Evolutionary conservation across 2,797 vertebrate genomes (phyloP).

Genomic region (Dallia pectoralis): DNA sequence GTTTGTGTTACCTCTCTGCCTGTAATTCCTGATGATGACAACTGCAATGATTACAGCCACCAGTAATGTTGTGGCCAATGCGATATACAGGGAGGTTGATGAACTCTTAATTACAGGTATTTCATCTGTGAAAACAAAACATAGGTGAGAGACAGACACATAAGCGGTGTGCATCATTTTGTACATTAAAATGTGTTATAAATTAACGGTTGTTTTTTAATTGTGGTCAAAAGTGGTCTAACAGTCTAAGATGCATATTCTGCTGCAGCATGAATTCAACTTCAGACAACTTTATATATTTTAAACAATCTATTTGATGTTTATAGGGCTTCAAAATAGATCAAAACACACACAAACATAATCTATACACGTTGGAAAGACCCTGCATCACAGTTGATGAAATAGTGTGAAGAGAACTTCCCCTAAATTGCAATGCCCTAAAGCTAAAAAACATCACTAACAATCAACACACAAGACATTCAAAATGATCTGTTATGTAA

Average conservation of each 20-base stretch:
- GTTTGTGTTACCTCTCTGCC: slow-evolving; percentile 52
- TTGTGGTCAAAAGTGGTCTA: no score
- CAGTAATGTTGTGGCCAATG: slow-evolving; percentile 6
- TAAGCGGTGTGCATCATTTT: not conserved
- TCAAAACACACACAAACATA: no score
- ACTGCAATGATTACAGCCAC: slow-evolving; percentile 10
- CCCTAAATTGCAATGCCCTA: not conserved
- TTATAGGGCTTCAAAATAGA: no score
- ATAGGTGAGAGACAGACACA: not conserved
- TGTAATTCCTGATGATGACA: slow-evolving; percentile 25
- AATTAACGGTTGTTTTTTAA: not conserved
- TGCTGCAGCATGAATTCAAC: no score
- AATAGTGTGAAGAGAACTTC: not conserved
- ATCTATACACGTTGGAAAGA: not conserved
- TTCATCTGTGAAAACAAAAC: slow-evolving; percentile 56
- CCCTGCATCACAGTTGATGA: not conserved
- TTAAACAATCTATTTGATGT: no score
- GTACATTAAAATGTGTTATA: not conserved
- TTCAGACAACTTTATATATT: no score
- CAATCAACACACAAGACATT: no score
- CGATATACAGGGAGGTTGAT: slow-evolving; percentile 12
- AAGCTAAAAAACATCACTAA: not conserved
- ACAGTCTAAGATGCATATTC: no score
- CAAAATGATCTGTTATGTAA: no score
- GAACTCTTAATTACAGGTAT: not conserved